A percentile compares a stretch with the other conserved stretches of the same genome.
Evolutionary conservation across 2,113 vertebrate species (phyloP).

Genomic region (Poecilia latipinna): DNA sequence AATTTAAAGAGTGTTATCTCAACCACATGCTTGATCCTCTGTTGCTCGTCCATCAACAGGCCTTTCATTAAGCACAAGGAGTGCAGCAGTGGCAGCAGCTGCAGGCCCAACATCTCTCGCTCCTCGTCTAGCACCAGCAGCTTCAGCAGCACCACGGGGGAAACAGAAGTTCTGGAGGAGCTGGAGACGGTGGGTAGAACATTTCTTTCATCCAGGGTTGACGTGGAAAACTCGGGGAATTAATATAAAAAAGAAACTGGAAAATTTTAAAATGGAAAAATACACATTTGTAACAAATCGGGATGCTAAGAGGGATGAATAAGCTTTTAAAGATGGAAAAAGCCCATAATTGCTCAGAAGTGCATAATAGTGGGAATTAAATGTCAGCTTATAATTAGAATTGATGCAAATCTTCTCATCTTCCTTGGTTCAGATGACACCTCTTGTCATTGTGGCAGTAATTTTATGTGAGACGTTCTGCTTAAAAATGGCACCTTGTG

Average conservation of each 20-base stretch:
- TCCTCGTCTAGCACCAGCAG: constrained; percentile 98
- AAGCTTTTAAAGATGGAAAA: neutral
- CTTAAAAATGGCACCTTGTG: neutral
- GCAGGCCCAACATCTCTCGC: constrained; percentile 91
- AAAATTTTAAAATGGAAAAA: neutral
- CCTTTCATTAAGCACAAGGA: constrained; percentile 91
- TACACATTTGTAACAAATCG: neutral
- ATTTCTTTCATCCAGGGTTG: neutral
- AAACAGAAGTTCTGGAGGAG: constrained; percentile 92
- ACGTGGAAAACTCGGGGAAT: neutral
- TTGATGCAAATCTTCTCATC: constrained; percentile 25
- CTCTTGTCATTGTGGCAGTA: neutral
- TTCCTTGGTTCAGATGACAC: constrained; percentile 1
- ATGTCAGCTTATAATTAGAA: constrained; percentile 26
- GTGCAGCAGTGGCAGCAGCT: constrained; percentile 70
- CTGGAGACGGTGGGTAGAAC: constrained; percentile 84
- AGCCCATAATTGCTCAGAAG: constrained; percentile 22
- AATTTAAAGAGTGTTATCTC: neutral
- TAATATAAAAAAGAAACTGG: neutral
- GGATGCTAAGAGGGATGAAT: neutral
- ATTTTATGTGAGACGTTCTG: neutral
- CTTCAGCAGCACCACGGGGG: constrained; percentile 94
- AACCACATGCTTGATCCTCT: neutral
- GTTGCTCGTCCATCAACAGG: constrained; percentile 66
- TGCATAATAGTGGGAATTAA: constrained; percentile 3